These are phyloP conservation scores for Petrophora chlorosata DNA, from an alignment of 2,888 invertebrate genomes.

Conservation along the genomic window DNA sequence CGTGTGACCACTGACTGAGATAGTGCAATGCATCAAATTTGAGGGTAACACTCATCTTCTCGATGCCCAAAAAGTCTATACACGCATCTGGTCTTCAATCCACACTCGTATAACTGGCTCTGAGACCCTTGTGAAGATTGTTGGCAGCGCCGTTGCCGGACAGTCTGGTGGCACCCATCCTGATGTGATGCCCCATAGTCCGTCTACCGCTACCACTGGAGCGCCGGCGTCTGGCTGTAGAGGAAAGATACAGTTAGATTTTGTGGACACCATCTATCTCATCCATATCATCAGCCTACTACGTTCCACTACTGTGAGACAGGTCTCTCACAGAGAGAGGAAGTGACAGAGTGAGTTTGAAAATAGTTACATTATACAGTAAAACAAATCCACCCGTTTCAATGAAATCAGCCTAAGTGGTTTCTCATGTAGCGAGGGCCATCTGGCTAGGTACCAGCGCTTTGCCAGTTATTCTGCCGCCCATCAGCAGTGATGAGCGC, in stretches of 20 bases:
- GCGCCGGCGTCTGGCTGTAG: constrained; percentile 69
- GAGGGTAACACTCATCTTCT: too few species aligned
- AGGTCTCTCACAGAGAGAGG: too few species aligned
- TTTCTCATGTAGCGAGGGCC: too few species aligned
- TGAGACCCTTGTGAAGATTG: constrained; percentile 61
- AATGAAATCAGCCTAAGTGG: too few species aligned
- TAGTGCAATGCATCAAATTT: background rate
- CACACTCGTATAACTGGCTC: constrained; percentile 49
- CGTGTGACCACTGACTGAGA: too few species aligned
- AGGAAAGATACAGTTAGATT: background rate
- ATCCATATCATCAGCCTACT: background rate
- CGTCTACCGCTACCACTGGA: constrained; percentile 64
- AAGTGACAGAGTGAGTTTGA: too few species aligned
- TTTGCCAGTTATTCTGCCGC: too few species aligned
- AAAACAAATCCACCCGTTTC: too few species aligned
- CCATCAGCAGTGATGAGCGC: too few species aligned
- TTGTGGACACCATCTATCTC: background rate
- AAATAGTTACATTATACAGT: too few species aligned
- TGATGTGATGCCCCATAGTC: constrained; percentile 73
- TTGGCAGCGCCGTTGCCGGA: constrained; percentile 43
- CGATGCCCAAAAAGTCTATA: background rate
- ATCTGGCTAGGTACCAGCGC: too few species aligned
- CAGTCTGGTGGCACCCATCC: constrained; percentile 60
- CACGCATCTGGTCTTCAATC: constrained; percentile 46
- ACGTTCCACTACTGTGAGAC: background rate